Evolutionary conservation across 2,113 vertebrate genomes (phyloP).

Genomic region (Nansenia antarctica): DNA sequence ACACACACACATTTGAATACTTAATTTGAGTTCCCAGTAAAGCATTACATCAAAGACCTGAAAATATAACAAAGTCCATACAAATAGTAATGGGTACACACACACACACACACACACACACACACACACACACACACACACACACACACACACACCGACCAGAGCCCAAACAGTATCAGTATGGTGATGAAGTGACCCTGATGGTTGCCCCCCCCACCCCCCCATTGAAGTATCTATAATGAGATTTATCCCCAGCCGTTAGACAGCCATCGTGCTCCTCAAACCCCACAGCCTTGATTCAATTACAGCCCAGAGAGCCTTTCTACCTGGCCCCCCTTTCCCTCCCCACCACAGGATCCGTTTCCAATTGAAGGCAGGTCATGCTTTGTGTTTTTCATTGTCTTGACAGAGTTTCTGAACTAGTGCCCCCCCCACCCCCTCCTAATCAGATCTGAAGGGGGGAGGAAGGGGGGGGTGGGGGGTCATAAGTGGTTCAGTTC

Average conservation of each 20-base stretch:
- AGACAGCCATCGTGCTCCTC: constrained; percentile 7
- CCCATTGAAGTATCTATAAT: constrained; percentile 68
- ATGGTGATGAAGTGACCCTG: constrained; percentile 60
- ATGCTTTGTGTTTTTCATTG: constrained; percentile 77
- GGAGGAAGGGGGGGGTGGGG: constrained; percentile 30
- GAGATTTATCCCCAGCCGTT: constrained; percentile 62
- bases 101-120: constrained; percentile 14
- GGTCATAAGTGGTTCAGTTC: constrained; percentile 80
- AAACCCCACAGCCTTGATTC: constrained; percentile 68
- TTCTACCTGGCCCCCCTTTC: background rate
- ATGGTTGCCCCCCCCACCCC: constrained; percentile 38
- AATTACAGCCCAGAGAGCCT: constrained; percentile 55
- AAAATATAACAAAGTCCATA: no score
- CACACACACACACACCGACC: constrained; percentile 4
- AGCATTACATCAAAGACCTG: no score
- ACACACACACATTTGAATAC: no score
- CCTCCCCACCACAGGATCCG: constrained; percentile 53
- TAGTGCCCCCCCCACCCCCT: constrained; percentile 57
- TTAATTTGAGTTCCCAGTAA: no score
- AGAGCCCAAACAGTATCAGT: constrained; percentile 45
- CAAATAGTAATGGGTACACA: no score
- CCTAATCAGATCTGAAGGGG: constrained; percentile 69
- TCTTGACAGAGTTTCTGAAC: constrained; percentile 74
- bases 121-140: background rate
- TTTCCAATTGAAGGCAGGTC: constrained; percentile 80